Evolutionary conservation across 2,797 vertebrate genomes (phyloP), one percentile per base, ranked within the genome.

Genomic region (Lepus townsendii): DNA sequence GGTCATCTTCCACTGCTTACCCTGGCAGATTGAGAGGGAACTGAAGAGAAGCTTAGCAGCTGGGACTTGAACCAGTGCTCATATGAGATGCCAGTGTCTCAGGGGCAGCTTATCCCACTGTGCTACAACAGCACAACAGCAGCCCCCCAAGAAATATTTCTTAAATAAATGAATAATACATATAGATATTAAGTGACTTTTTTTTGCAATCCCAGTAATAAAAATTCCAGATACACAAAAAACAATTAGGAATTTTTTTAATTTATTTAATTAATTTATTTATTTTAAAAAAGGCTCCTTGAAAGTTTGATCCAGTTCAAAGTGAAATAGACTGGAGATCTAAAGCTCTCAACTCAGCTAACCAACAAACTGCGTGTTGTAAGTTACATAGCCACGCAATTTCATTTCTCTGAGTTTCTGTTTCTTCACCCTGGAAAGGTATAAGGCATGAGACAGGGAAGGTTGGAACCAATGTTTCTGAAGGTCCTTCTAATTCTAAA

Each of bases 201-300:
- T 47, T 62, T 93, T 63, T 83, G 24, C 86, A 79, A 91, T 83
- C 16, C 10, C n/a, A 72, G 65, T 73, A 20, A 62, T 57, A 27
- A 86, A 85, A 79, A 86, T 83, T 79, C 16, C n/a, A 82, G 86
- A 54, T 73, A 27, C 17, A 76, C 68, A 90, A 91, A 85, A 42
- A 60, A 92, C 62, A n/a, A 66, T 32, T 60, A 13, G 30, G 12
- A 8, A 47, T 47, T 47, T 47, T 47, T 47, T 1, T 8, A 42
- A 42, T 42, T 42, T 42, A 5, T 42, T 42, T 42, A 7, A 5
- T 42, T 42, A 7, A 5, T 42, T 42, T 42, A 5, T 42, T 42
- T 42, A 7, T 42, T 42, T 47, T 1, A 42, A n/a, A 83, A 94
- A 89, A 4, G 7, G n/a, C 89, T 22, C 35, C 65, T 1, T 52